Evolutionary conservation across 2,797 vertebrate genomes (phyloP).

Genomic region (Silurus lanzhouensis): DNA sequence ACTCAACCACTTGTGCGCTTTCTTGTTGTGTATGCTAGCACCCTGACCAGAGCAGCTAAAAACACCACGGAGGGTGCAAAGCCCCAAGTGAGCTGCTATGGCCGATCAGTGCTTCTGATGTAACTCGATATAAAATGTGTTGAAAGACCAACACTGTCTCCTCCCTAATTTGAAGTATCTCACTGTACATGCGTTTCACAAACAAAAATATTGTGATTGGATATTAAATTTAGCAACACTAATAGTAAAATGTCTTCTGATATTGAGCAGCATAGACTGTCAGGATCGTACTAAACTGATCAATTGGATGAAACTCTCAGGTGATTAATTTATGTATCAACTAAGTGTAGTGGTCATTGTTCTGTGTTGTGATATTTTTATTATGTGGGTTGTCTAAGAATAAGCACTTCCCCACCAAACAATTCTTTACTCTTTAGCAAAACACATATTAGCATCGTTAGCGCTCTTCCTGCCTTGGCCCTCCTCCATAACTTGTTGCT

Average conservation of each 20-base stretch:
- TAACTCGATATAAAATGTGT: background rate
- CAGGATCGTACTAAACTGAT: conserved; percentile 63
- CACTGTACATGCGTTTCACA: background rate
- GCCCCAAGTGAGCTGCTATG: background rate
- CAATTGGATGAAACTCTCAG: conserved; percentile 70
- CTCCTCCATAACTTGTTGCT: too few relatives aligned
- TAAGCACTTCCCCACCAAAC: too few relatives aligned
- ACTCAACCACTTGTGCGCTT: background rate
- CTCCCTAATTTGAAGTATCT: background rate
- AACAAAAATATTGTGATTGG: conserved; percentile 13
- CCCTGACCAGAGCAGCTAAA: background rate
- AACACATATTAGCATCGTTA: too few relatives aligned
- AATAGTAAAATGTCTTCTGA: conserved; percentile 60
- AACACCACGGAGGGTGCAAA: background rate
- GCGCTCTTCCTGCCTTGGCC: too few relatives aligned
- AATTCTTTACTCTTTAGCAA: too few relatives aligned
- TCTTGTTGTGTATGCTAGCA: background rate
- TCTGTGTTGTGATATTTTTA: too few relatives aligned
- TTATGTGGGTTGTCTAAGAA: too few relatives aligned
- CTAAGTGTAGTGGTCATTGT: background rate
- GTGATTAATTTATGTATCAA: conserved; percentile 49
- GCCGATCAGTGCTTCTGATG: background rate
- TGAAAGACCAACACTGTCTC: background rate
- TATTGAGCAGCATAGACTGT: conserved; percentile 62
- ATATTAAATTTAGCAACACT: conserved; percentile 68